These are phyloP conservation scores for Thelaira solivaga DNA, from an alignment of 2,888 invertebrate genomes.

Conservation along the genomic window DNA sequence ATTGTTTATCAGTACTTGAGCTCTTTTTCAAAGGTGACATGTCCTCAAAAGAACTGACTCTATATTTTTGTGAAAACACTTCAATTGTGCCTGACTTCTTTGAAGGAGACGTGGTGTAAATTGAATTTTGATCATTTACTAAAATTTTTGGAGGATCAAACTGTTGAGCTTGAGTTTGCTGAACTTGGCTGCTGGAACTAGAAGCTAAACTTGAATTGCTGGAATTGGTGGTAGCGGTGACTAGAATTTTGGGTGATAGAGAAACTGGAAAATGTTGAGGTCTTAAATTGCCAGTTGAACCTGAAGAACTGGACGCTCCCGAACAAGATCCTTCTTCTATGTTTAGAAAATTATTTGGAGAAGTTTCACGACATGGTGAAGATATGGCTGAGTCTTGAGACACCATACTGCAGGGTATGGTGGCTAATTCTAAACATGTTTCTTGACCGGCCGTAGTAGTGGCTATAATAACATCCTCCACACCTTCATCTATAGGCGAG, in stretches of 20 bases:
- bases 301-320: slow-evolving; percentile 70
- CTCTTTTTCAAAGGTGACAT: slow-evolving; percentile 74
- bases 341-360: slow-evolving; percentile 74
- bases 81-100: slow-evolving; percentile 76
- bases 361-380: slow-evolving; percentile 75
- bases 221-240: slow-evolving; percentile 72
- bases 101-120: slow-evolving; percentile 77
- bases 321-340: slow-evolving; percentile 72
- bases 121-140: slow-evolving; percentile 77
- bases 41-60: slow-evolving; percentile 77
- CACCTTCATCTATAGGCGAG: slow-evolving; percentile 77
- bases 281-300: slow-evolving; percentile 69
- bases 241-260: slow-evolving; percentile 74
- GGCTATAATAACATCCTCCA: slow-evolving; percentile 76
- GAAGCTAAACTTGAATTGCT: slow-evolving; percentile 71
- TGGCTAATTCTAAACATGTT: slow-evolving; percentile 74
- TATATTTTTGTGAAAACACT: slow-evolving; percentile 77
- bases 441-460: slow-evolving; percentile 74
- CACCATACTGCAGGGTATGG: slow-evolving; percentile 73
- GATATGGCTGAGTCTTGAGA: slow-evolving; percentile 76
- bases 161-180: slow-evolving; percentile 67
- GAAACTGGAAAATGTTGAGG: slow-evolving; percentile 76
- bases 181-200: slow-evolving; percentile 54
- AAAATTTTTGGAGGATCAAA: slow-evolving; percentile 77
- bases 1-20: slow-evolving; percentile 64